These are phyloP conservation scores for Leucopsar rothschildi DNA, from an alignment of 2,113 vertebrate species.

Conservation along the genomic window DNA sequence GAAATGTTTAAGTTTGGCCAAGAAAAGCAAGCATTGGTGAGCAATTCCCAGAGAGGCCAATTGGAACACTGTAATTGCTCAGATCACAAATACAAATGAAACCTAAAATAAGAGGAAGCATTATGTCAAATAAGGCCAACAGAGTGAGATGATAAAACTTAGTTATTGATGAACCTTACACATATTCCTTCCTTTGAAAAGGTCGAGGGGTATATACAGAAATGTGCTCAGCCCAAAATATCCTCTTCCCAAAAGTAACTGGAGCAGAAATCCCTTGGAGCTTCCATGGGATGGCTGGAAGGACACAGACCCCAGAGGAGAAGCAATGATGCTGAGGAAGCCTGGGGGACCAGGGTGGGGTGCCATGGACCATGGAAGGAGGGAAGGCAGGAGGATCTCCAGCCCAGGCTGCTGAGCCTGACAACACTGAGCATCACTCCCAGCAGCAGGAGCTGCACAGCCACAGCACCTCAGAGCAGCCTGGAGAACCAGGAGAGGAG, in stretches of 20 bases:
- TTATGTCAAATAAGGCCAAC: background rate
- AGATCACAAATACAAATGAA: background rate
- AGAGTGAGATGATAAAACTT: background rate
- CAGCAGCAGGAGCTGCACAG: background rate
- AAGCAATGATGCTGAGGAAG: background rate
- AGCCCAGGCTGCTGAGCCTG: background rate
- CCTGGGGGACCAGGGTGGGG: background rate
- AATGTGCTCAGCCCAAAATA: background rate
- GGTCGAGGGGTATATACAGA: accelerated
- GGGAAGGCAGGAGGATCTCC: background rate
- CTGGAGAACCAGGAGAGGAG: background rate
- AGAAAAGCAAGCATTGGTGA: background rate
- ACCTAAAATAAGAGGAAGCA: background rate
- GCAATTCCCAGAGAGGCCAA: background rate
- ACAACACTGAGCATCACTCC: background rate
- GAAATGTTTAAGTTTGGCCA: background rate
- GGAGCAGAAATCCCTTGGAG: background rate
- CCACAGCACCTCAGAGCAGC: background rate
- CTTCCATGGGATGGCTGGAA: background rate
- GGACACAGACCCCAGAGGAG: background rate
- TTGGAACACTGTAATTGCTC: background rate
- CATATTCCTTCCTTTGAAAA: background rate
- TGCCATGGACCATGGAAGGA: background rate
- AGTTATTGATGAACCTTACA: background rate
- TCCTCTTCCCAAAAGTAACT: background rate